Evolutionary conservation across 2,113 vertebrate species (phyloP), one percentile per base, ranked within the genome.

Genomic region (Opisthocomus hoazin): DNA sequence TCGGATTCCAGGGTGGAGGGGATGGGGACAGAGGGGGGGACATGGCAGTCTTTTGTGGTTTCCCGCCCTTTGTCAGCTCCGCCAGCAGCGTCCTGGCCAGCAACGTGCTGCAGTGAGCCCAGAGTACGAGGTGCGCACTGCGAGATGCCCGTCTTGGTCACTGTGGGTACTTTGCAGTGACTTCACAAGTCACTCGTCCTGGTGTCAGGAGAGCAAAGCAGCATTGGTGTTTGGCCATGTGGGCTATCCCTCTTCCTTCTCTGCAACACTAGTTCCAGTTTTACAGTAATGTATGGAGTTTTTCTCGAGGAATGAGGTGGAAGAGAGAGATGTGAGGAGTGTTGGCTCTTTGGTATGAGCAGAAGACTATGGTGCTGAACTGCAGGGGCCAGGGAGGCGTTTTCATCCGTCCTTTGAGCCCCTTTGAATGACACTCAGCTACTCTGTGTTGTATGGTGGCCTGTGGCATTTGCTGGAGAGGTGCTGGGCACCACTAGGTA

Each of bases 1-100:
- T 89, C 92, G 87, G 75, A 92, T 97, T 97, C 94, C 91, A 91
- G 87, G 66, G 68, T 88, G 20, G 64, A 81, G 46, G 63, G 64
- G 65, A 92, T 1, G 2, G 96, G 76, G 69, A 65, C 77, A 70
- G 65, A 76, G 75, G 4, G 6, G 84, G 84, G 77, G 70, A 87
- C 32, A 9, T 2, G 39, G 53, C 82, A 74, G 46, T 86, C 88
- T 76, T 23, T 85, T 57, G 22, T 17, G 48, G 80, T 82, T 96
- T 93, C 69, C 69, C 93, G 19, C 23, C 26, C 7, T 22, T 83
- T 6, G 6, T 60, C 69, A 54, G 65, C 68, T 93, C 34, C 0
- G 4, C 56, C 37, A 37, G 45, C 74, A 32, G 46, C 2, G 3
- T 63, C 45, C 22, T 32, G 57, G 22, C 6, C 61, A 39, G 53